Evolutionary conservation across 2,888 invertebrate species (phyloP).

Genomic region (Terebella lapidaria): DNA sequence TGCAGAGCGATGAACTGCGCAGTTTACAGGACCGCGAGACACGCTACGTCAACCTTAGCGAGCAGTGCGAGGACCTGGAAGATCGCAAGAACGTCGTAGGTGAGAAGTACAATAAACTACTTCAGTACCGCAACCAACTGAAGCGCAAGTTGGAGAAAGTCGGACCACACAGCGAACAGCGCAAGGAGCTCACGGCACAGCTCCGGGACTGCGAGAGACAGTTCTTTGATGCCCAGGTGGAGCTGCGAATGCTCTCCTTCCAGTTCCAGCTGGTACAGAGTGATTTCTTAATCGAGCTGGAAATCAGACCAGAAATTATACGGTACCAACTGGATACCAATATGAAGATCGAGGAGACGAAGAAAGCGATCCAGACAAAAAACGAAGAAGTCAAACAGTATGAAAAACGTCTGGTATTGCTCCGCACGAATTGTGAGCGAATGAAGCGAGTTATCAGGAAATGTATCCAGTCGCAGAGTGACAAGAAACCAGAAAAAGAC

Average conservation of each 20-base stretch:
- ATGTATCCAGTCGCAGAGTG: too few species aligned
- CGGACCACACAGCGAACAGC: constrained; percentile 11
- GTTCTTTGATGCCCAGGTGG: constrained; percentile 27
- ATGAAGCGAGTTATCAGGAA: constrained; percentile 30
- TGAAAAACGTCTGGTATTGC: constrained; percentile 29
- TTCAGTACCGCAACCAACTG: constrained; percentile 11
- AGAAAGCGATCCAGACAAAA: constrained; percentile 23
- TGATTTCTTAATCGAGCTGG: constrained; percentile 37
- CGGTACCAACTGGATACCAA: constrained; percentile 33
- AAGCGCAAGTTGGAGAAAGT: constrained; percentile 14
- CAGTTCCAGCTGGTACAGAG: constrained; percentile 33
- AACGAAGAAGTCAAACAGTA: constrained; percentile 20
- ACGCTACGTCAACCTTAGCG: constrained; percentile 2
- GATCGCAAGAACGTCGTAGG: constrained; percentile 20
- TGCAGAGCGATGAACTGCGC: constrained; percentile 5
- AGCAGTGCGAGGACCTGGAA: constrained; percentile 22
- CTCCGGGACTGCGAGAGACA: constrained; percentile 25
- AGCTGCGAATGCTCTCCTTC: constrained; percentile 34
- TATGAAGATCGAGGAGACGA: constrained; percentile 27
- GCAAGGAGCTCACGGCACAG: constrained; percentile 21
- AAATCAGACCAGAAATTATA: constrained; percentile 39
- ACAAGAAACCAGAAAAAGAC: not conserved
- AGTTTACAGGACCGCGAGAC: constrained; percentile 6
- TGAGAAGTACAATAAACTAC: constrained; percentile 12
- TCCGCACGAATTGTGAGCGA: constrained; percentile 32